Base-by-base conservation (phyloP, 2,113 vertebrate genomes). In the Pungitius pungitius region DNA sequence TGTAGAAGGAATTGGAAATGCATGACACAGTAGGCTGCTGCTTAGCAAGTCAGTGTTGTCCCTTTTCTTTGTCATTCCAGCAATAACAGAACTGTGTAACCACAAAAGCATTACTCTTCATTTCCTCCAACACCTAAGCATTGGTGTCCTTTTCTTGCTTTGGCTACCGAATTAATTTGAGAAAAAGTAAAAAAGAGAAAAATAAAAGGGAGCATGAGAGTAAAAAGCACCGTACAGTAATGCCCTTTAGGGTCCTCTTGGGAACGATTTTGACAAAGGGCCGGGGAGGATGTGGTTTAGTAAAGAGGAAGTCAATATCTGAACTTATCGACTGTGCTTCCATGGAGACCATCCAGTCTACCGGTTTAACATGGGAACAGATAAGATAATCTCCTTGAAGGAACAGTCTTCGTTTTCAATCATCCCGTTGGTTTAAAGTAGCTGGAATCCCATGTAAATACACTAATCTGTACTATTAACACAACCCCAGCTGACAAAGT, bases 381-480 rank as follows among this genome's bases (percentile, higher is more conserved):
- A 85, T 91, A 52, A 83, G n/a, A 89, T 88, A 85, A 91, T 90
- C 89, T 82, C 61, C 57, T 78, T 52, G 61, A 88, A 88, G 81
- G 78, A 78, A 87, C 69, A 83, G 69, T 78, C 73, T 83, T 82
- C 24, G 22, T 72, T 83, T 85, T 85, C 88, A 88, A 90, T 91
- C 88, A 85, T 73, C 62, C 63, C 62, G 69, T 73, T 81, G 85
- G 85, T 75, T 82, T 85, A 82, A 84, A 90, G 81, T 76, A 84
- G 83, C 83, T 66, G 18, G 69, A 91, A 90, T 91, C 87, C 82
- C 73, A 88, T 88, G 87, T 90, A 89, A 90, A 91, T 89, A 83
- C 89, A 83, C 75, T 93, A 90, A 90, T 92, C 89, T 92, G 72
- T 20, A 82, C 82, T 89, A 87, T 88, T 90, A 90, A 87, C 87